Evolutionary conservation across 2,113 vertebrate species (phyloP), one percentile per base, ranked within the genome.

Genomic region (Ia io): DNA sequence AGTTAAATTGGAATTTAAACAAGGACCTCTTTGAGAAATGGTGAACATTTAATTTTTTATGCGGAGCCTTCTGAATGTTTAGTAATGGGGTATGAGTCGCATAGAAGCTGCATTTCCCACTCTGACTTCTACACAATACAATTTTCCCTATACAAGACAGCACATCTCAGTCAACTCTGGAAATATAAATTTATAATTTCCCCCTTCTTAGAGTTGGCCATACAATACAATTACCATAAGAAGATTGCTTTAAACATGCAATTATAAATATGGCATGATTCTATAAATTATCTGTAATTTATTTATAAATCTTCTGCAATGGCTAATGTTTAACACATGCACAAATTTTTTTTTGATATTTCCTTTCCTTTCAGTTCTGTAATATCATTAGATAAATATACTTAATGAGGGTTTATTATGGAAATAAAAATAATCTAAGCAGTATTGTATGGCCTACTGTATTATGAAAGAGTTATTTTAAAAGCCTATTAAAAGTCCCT

Each of bases 1-100:
- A 97, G 96, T 95, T 96, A 96, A 98, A 98, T 98, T 98, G 93
- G 97, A 97, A 97, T 97, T 97, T 96, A 97, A 97, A 92, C 82
- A 98, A 97, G 32, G 56, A 91, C 95, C 95, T 97, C 91, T 98
- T 97, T 97, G 96, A 97, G 59, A 96, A 96, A 94, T 91, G 80
- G 91, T 97, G 97, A 97, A 95, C 94, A 96, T 95, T 96, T 97
- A 96, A 95, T 97, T 95, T 96, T 95, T 97, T 96, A 97, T 97
- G 92, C 84, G 95, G 87, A 97, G 95, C 96, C 83, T 96, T 97
- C 73, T 88, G 94, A 97, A 95, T 77, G 42, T 13, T 13, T 98
- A 97, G 95, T 97, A 97, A 97, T 97, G 95, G 67, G 51, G 73
- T 92, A 67, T 20, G 37, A 97, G 79, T 88, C 93, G 97, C 71